Conservation (phyloP, 2,797 vertebrate genomes). For the Hydrolagus colliei region DNA sequence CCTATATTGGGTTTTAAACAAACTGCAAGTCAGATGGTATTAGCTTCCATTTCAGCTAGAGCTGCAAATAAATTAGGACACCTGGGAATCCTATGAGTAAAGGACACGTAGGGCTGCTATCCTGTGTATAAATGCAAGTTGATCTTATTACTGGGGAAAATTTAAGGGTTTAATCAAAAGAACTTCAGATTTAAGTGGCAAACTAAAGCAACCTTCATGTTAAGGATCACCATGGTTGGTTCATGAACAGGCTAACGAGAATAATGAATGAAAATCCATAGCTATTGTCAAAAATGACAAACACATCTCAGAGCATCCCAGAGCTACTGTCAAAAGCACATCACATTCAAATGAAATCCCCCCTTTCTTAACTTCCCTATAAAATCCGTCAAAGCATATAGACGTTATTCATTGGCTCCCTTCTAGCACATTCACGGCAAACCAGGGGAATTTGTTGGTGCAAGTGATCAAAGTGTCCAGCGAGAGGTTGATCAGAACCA, state of each 20-base stretch:
- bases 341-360: background rate
- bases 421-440: too few species aligned
- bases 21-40: background rate
- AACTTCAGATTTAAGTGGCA: background rate
- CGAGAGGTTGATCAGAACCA: too few species aligned
- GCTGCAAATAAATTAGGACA: background rate
- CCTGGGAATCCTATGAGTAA: background rate
- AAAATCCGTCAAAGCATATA: too few species aligned
- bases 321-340: background rate
- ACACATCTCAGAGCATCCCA: background rate
- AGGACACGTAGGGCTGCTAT: background rate
- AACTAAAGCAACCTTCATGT: background rate
- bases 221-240: background rate
- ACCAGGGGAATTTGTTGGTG: too few species aligned
- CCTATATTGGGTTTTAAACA: constrained; percentile 17
- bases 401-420: too few species aligned
- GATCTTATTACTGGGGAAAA: too few species aligned
- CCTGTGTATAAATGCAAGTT: too few species aligned
- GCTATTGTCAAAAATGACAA: too few species aligned
- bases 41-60: constrained; percentile 9
- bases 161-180: background rate
- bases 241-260: background rate
- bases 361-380: background rate
- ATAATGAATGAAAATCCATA: background rate
- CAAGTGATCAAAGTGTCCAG: too few species aligned